These are phyloP conservation scores for Drosophila teissieri DNA, from an alignment of 1,140 invertebrate species.

Conservation along the genomic window DNA sequence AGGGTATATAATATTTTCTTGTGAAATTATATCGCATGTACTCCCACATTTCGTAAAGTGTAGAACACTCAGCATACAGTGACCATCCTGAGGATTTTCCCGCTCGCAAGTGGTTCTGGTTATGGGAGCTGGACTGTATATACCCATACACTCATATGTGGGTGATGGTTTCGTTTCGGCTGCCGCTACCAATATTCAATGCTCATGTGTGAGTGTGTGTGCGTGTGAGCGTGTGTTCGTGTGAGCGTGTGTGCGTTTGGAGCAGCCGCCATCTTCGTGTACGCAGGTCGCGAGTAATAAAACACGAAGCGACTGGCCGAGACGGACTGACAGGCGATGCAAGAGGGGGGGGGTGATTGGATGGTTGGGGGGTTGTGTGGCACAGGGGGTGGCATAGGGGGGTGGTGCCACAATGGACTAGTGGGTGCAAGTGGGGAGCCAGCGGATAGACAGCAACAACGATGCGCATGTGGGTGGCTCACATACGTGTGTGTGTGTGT, in stretches of 20 bases:
- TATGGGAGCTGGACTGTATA: slow-evolving; percentile 15
- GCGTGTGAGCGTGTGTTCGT: slow-evolving; percentile 26
- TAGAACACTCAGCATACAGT: neutral
- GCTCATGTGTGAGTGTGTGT: slow-evolving; percentile 22
- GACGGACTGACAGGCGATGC: slow-evolving; percentile 21
- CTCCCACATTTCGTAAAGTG: neutral
- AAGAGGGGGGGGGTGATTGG: neutral
- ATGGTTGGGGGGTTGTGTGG: too few relatives aligned
- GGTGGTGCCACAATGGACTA: neutral
- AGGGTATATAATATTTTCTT: too few relatives aligned
- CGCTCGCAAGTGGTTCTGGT: neutral
- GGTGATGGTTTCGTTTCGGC: slow-evolving; percentile 28
- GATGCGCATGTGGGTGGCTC: slow-evolving; percentile 48
- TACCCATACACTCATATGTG: slow-evolving; percentile 12
- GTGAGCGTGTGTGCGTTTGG: slow-evolving; percentile 22
- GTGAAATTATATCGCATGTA: too few relatives aligned
- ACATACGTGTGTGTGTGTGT: slow-evolving; percentile 50
- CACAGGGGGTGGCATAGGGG: neutral
- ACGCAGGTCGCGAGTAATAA: slow-evolving; percentile 81
- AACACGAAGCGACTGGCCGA: slow-evolving; percentile 69
- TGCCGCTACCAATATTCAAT: slow-evolving; percentile 34
- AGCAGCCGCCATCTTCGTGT: slow-evolving; percentile 59
- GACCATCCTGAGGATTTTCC: neutral
- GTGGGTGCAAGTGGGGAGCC: neutral
- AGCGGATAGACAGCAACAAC: slow-evolving; percentile 26